Conservation (phyloP, 2,113 vertebrate species). For the Nothobranchius kuhntae region DNA sequence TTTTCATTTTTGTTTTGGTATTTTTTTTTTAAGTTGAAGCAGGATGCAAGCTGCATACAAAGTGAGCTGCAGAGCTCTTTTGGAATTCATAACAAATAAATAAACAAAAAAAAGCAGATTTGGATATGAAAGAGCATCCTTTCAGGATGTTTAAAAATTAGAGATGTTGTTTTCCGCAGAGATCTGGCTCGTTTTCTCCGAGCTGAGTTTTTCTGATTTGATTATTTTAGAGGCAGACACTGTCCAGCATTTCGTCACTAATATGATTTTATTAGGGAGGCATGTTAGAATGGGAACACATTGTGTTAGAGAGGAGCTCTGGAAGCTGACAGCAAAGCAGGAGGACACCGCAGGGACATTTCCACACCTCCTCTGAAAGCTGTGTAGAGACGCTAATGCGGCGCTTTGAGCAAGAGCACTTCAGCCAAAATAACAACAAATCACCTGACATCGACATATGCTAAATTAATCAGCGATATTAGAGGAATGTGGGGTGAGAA, state of each 20-base stretch:
- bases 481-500: neutral
- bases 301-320: neutral
- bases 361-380: constrained; percentile 18
- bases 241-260: constrained; percentile 17
- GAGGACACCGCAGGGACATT: constrained; percentile 2
- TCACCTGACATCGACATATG: constrained; percentile 13
- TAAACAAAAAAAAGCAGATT: neutral
- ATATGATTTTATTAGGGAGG: constrained; percentile 20
- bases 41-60: constrained; percentile 45
- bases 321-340: neutral
- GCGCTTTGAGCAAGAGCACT: constrained; percentile 15
- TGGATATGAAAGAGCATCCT: constrained; percentile 1
- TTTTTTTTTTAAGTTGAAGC: constrained; percentile 22
- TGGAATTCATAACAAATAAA: constrained; percentile 25
- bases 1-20: neutral
- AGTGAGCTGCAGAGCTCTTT: constrained; percentile 19
- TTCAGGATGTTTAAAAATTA: constrained; percentile 19
- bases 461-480: constrained; percentile 25
- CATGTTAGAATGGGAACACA: constrained; percentile 11
- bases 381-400: constrained; percentile 2
- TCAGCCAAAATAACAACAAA: constrained; percentile 17
- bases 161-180: constrained; percentile 20
- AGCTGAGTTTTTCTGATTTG: constrained; percentile 26
- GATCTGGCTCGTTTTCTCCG: neutral
- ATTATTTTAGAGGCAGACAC: constrained; percentile 22